phyloP scores from a whole-genome alignment of 2,888 invertebrate species.

The Rotaria macrura region DNA sequence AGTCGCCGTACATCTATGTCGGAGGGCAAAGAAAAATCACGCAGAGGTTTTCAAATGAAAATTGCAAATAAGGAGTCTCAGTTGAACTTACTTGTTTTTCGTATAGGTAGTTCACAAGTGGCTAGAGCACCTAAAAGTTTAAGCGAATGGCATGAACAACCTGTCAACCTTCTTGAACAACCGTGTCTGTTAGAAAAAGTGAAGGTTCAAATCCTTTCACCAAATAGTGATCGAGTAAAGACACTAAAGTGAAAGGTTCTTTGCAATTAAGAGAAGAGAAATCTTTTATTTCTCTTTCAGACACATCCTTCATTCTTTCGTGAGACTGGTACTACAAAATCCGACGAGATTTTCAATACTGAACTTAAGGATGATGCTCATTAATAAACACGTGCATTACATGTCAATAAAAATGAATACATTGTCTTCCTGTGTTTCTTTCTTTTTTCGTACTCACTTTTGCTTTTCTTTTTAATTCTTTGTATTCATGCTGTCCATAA shows the following conservation, averaged over 20 bases:
- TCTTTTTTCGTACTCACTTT: too few species aligned
- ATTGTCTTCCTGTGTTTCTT: background rate
- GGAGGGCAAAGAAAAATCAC: background rate
- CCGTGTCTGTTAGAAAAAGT: background rate
- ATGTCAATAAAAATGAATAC: background rate
- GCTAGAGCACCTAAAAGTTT: background rate
- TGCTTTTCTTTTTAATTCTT: background rate
- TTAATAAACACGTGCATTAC: background rate
- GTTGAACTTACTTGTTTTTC: background rate
- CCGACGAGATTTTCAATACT: background rate
- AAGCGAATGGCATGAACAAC: background rate
- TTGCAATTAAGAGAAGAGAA: background rate
- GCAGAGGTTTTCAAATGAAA: background rate
- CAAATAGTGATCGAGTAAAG: conserved; percentile 5
- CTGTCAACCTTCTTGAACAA: background rate
- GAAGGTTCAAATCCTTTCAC: conserved; percentile 2
- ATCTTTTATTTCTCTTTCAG: background rate
- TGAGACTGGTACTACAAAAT: background rate
- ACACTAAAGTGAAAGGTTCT: too few species aligned
- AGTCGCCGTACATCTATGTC: background rate
- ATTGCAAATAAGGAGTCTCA: background rate
- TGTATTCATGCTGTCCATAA: background rate
- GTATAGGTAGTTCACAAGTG: background rate
- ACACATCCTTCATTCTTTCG: background rate
- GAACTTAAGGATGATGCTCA: background rate